phyloP scores from a whole-genome alignment of 2,113 vertebrate species.

The Gymnocephalus cernua region DNA sequence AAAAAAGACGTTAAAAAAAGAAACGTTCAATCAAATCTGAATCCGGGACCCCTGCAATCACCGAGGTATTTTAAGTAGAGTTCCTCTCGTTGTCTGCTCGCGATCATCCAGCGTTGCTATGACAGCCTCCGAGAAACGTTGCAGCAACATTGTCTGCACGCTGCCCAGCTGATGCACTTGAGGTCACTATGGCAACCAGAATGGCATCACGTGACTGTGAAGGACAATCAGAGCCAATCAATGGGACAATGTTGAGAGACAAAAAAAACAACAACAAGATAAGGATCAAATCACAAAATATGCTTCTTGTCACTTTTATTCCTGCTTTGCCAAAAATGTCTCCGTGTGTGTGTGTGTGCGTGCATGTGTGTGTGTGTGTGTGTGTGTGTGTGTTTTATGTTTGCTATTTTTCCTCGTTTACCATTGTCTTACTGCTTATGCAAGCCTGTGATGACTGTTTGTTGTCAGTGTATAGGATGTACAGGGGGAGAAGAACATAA shows the following conservation, averaged over 20 bases:
- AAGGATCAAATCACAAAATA: slow-evolving; percentile 83
- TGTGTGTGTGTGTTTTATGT: slow-evolving; percentile 50
- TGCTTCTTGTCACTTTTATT: slow-evolving; percentile 87
- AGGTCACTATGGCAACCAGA: slow-evolving; percentile 82
- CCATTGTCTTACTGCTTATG: slow-evolving; percentile 80
- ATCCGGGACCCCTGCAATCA: slow-evolving; percentile 82
- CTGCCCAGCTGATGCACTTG: slow-evolving; percentile 82
- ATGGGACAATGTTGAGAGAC: slow-evolving; percentile 78
- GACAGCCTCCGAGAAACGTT: slow-evolving; percentile 69
- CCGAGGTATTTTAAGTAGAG: slow-evolving; percentile 65
- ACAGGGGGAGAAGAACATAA: slow-evolving; percentile 75
- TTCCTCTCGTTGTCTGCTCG: slow-evolving; percentile 63
- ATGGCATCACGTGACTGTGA: slow-evolving; percentile 83
- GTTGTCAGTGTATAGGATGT: slow-evolving; percentile 77
- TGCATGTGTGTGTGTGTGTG: slow-evolving; percentile 33
- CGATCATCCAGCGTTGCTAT: slow-evolving; percentile 77
- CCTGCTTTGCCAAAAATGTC: slow-evolving; percentile 86
- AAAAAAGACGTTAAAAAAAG: slow-evolving; percentile 27
- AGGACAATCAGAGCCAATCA: slow-evolving; percentile 88
- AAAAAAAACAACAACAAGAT: slow-evolving; percentile 56
- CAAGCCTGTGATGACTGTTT: slow-evolving; percentile 82
- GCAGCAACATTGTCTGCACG: slow-evolving; percentile 71
- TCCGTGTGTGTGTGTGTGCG: slow-evolving; percentile 31
- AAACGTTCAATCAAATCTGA: slow-evolving; percentile 78
- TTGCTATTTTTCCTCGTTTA: slow-evolving; percentile 69